A percentile compares a stretch with the other conserved stretches of the same genome.
phyloP scores from a whole-genome alignment of 2,113 vertebrate species.

The Microcebus griseorufus region DNA sequence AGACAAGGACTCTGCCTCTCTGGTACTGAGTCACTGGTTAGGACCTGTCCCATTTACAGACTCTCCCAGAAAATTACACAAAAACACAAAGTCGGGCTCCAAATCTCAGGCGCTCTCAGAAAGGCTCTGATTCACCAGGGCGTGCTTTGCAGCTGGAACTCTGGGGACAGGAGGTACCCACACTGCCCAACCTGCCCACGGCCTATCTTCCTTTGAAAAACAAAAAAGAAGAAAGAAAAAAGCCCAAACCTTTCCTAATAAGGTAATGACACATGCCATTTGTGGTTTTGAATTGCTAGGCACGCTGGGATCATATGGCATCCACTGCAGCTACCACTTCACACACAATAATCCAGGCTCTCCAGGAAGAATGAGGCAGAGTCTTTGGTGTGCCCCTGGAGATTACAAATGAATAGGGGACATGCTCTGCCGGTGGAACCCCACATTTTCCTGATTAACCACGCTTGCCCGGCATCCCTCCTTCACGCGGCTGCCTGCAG shows the following conservation, averaged over 20 bases:
- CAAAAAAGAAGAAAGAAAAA: not conserved
- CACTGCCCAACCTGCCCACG: not conserved
- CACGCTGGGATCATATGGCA: slow-evolving; percentile 8
- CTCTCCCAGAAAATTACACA: slow-evolving; percentile 21
- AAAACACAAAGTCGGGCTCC: not conserved
- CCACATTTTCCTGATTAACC: slow-evolving; percentile 40
- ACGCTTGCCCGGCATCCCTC: not conserved
- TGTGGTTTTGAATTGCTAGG: slow-evolving; percentile 60
- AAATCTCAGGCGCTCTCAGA: not conserved
- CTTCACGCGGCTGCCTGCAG: not conserved
- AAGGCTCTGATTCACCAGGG: slow-evolving; percentile 35
- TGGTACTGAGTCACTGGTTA: not conserved
- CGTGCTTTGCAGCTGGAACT: not conserved
- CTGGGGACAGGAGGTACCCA: not conserved
- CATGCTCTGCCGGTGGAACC: not conserved
- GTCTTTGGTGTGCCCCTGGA: not conserved
- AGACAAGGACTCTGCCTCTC: not conserved
- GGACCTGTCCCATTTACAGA: not conserved
- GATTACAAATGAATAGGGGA: not conserved
- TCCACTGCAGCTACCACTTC: not conserved
- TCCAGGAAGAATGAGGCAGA: not conserved
- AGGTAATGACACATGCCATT: slow-evolving; percentile 54
- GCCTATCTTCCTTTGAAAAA: not conserved
- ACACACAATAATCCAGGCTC: not conserved
- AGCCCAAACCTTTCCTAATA: slow-evolving; percentile 62